phyloP scores from a whole-genome alignment of 2,113 vertebrate species.

The Noturus placidus region DNA sequence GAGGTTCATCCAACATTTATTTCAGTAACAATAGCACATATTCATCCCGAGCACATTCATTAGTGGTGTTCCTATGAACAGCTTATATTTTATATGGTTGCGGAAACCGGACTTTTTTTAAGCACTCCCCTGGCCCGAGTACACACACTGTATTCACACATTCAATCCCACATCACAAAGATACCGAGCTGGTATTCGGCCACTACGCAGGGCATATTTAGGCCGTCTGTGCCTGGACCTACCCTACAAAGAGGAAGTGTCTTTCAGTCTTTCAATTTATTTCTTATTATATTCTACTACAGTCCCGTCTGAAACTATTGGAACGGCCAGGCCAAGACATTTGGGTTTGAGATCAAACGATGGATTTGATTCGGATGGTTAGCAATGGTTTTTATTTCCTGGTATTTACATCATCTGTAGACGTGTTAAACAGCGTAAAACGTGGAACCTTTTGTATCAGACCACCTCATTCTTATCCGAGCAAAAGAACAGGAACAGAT shows the following conservation, averaged over 20 bases:
- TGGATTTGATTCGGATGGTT: too few relatives aligned
- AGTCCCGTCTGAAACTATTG: too few relatives aligned
- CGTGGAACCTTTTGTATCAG: too few relatives aligned
- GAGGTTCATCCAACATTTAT: neutral
- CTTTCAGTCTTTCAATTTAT: too few relatives aligned
- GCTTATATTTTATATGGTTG: neutral
- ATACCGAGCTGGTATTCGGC: neutral
- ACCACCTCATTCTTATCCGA: too few relatives aligned
- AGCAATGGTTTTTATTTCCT: too few relatives aligned
- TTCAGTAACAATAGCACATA: constrained; percentile 13
- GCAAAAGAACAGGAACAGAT: too few relatives aligned
- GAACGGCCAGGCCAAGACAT: too few relatives aligned
- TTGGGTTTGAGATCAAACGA: too few relatives aligned
- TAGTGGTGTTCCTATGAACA: neutral
- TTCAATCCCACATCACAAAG: constrained; percentile 1
- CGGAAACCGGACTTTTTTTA: neutral
- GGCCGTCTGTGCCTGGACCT: neutral
- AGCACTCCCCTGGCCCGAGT: neutral
- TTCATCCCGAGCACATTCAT: neutral
- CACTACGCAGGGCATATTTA: neutral
- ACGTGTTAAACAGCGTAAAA: too few relatives aligned
- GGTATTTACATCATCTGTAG: too few relatives aligned
- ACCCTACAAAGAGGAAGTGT: too few relatives aligned
- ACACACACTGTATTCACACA: constrained; percentile 1
- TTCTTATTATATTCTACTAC: neutral